Evolutionary conservation across 2,113 vertebrate species (phyloP), one percentile per base, ranked within the genome.

Genomic region (Pardalotus punctatus): DNA sequence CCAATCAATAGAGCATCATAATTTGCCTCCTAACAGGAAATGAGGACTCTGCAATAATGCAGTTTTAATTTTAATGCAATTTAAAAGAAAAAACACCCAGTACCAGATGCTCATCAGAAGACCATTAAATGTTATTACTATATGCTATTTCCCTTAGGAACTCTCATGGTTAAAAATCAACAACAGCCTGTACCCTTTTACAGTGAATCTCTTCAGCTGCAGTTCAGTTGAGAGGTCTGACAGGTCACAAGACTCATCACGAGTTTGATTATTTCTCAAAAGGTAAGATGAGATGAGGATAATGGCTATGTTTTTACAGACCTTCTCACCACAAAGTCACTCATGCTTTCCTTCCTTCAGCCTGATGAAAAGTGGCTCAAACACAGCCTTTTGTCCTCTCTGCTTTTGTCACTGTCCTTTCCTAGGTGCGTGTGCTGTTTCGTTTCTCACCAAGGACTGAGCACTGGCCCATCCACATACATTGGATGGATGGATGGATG

Each of bases 1-100:
- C 78, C 88, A 92, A 93, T 97, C 96, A 94, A 97, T 95, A 95
- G 14, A 88, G 81, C 65, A 90, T 79, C 90, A 86, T 96, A 94
- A 92, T 81, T 95, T 7, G 64, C 93, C 92, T 90, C n/a, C 17
- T 84, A 93, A 92, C 92, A 97, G 96, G 96, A 97, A 96, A 95
- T 93, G 93, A 96, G 77, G 80, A 88, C 80, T 94, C 80, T 94
- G 65, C 86, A 94, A 83, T 93, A 88, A 48, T 93, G 89, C 61
- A 90, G 82, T 94, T 94, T 96, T 94, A 92, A 92, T 96, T 95
- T 90, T 86, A 96, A 88, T 93, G 88, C 69, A 81, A 78, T 95
- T 94, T 88, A 92, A 90, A 88, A 73, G 74, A 51, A 88, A 93
- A 21, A 64, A 2, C 35, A 74, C 35, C 43, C 69, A 86, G 76